phyloP scores from a whole-genome alignment of 2,113 vertebrate genomes.

The Sigmodon hispidus region DNA sequence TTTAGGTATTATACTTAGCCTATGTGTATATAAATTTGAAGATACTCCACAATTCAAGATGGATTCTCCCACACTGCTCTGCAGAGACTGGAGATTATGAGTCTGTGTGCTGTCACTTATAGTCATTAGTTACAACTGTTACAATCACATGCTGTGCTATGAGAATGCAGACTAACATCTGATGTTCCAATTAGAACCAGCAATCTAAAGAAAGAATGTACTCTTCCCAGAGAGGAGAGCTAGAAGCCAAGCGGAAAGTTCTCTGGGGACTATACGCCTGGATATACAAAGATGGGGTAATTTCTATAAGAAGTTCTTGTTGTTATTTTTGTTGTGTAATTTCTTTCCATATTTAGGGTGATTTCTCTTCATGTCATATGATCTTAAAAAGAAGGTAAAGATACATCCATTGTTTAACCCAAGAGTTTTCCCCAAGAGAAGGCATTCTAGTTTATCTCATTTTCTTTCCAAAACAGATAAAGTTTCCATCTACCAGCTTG shows the following conservation, averaged over 20 bases:
- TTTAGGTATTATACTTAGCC: slow-evolving; percentile 23
- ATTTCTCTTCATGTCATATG: not conserved
- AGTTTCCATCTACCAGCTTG: not conserved
- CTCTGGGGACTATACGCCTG: not conserved
- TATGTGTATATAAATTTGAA: not conserved
- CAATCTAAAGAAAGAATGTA: not conserved
- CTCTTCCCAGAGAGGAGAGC: not conserved
- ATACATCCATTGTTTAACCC: not conserved
- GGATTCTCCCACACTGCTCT: not conserved
- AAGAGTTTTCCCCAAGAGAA: not conserved
- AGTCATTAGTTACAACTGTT: not conserved
- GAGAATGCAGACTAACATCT: not conserved
- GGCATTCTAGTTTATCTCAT: not conserved
- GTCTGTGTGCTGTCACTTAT: not conserved
- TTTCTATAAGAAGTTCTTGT: slow-evolving; percentile 34
- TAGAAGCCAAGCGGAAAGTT: slow-evolving; percentile 18
- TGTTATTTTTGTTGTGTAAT: no score
- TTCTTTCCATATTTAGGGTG: not conserved
- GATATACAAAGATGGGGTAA: not conserved
- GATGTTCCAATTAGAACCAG: slow-evolving; percentile 1
- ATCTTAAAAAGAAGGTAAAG: not conserved
- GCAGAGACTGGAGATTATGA: not conserved
- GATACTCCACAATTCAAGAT: not conserved
- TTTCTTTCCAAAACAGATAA: not conserved
- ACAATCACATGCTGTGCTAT: slow-evolving; percentile 16